Evolutionary conservation across 2,797 vertebrate species (phyloP), one percentile per base, ranked within the genome.

Genomic region (Syngnathus acus): DNA sequence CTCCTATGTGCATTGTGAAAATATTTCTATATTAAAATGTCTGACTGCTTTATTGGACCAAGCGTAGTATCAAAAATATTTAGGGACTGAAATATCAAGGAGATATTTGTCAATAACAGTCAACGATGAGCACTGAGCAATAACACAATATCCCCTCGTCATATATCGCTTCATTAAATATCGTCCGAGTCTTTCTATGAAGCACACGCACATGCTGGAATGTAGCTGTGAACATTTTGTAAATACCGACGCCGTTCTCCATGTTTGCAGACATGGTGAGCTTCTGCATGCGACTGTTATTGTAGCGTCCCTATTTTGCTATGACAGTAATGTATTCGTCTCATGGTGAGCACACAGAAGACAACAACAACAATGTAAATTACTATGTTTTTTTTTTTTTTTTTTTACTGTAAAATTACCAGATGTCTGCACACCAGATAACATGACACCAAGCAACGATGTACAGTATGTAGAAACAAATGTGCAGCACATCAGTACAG

Each of bases 241-340:
- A 89, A 87, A 90, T 88, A 87, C 68, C 77, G 37, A 64, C 26
- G 9, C 74, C 82, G 83, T 82, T 71, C 68, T 90, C 83, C 85
- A 67, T 78, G 78, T 85, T 70, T 63, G 61, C 88, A 79, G 75
- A 84, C 83, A 84, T 84, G 84, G 79, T 87, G 79, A 88, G 84
- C 75, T 86, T 86, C 85, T 93, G 94, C 94, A 95, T 95, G 94
- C 92, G 91, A 93, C 94, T 91, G 89, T 91, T 89, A 88, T 90
- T 79, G 89, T 90, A 91, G 80, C 88, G 88, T 87, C 90, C 85
- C 82, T 66, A 75, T 92, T 90, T 87, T 86, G 84, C 79, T 78
- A 85, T 91, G 73, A 80, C 40, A 45, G 78, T 73, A 70, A 74
- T 51, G 50, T 51, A 19, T 9, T 21, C 17, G 2, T 21, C n/a